These are phyloP conservation scores for Dione juno DNA, from an alignment of 2,888 invertebrate species.

Conservation along the genomic window DNA sequence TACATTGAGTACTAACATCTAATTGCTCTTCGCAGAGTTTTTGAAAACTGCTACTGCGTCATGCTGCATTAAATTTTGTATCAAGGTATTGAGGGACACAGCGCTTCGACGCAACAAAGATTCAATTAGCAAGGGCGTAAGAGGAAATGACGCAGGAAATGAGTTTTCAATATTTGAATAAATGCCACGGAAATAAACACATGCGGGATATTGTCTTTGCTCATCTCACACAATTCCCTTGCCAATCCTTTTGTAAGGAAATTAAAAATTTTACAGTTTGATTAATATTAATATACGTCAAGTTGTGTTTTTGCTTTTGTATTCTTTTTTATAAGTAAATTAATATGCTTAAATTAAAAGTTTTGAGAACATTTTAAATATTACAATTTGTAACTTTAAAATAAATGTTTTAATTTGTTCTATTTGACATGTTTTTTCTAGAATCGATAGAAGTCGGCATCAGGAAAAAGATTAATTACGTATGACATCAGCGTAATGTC, in stretches of 20 bases:
- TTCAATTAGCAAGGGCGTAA: constrained; percentile 55
- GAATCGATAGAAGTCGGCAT: constrained; percentile 48
- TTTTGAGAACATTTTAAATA: background rate
- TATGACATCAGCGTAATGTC: constrained; percentile 71
- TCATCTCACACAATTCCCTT: constrained; percentile 56
- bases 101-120: constrained; percentile 45
- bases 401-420: constrained; percentile 27
- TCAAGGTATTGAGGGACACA: constrained; percentile 5
- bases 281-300: constrained; percentile 6
- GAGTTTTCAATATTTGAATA: constrained; percentile 78
- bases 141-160: constrained; percentile 78
- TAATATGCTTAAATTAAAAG: background rate
- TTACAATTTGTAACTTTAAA: background rate
- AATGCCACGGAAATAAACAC: constrained; percentile 77
- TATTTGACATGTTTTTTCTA: constrained; percentile 36
- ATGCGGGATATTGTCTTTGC: constrained; percentile 73
- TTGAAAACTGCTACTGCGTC: no score
- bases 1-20: no score
- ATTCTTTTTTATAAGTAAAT: no score
- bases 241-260: constrained; percentile 53
- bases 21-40: no score
- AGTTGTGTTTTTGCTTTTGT: background rate
- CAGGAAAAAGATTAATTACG: constrained; percentile 63
- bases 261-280: constrained; percentile 44
- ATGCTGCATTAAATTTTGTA: constrained; percentile 13